Percentiles rank a stretch among this genome's conserved stretches.
Evolutionary conservation across 2,888 invertebrate genomes (phyloP).

Genomic region (Scaptomyza parva): DNA sequence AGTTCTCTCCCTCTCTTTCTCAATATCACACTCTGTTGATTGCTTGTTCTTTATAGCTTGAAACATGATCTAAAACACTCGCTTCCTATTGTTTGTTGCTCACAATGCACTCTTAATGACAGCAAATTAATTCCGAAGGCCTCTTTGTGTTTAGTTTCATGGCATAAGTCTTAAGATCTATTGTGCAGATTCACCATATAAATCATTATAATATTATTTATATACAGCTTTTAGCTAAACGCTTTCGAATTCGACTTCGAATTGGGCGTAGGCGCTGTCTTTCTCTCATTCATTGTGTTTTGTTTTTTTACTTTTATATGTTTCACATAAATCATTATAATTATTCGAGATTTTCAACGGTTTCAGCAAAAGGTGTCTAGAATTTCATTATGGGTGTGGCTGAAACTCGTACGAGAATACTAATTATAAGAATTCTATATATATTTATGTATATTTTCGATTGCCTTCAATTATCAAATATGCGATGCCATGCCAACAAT

Average conservation of each 20-base stretch:
- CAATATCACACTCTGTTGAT: too few species aligned
- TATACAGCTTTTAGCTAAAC: conserved; percentile 69
- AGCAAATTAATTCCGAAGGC: conserved; percentile 72
- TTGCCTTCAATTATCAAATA: conserved; percentile 13
- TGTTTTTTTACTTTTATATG: conserved; percentile 27
- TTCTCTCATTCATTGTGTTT: conserved; percentile 26
- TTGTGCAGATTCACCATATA: conserved; percentile 69
- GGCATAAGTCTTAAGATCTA: conserved; percentile 35
- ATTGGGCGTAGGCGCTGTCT: conserved; percentile 61
- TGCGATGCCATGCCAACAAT: conserved; percentile 8
- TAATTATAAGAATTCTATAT: not conserved
- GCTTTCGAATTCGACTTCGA: conserved; percentile 52
- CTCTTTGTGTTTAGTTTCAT: conserved; percentile 24
- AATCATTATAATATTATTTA: conserved; percentile 68
- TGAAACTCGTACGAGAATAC: conserved; percentile 20
- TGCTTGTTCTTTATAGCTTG: conserved; percentile 17
- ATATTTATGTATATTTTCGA: not conserved
- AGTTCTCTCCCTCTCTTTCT: conserved; percentile 6
- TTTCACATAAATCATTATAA: conserved; percentile 71
- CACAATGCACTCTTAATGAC: conserved; percentile 73
- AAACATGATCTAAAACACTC: conserved; percentile 65
- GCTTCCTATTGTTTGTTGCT: conserved; percentile 47
- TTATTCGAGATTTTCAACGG: conserved; percentile 58
- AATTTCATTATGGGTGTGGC: conserved; percentile 58
- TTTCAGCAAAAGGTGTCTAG: conserved; percentile 50